Percentiles rank a stretch among this genome's conserved stretches.
Conservation (phyloP, 92 coral and sea anemone genomes). For the Zoanthus solanderi region DNA sequence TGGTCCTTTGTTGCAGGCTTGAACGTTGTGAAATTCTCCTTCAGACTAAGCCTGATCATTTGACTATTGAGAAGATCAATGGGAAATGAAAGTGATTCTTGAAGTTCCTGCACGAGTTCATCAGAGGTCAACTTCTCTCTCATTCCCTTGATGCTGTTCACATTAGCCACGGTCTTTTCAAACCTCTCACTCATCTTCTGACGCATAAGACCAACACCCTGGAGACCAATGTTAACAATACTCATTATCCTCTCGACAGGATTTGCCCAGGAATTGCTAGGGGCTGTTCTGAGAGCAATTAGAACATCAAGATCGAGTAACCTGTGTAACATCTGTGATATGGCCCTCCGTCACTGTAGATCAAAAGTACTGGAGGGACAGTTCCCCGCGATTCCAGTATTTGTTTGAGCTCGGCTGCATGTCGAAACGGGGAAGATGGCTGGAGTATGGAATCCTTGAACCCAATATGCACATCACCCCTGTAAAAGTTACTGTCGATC, state of each 20-base stretch:
- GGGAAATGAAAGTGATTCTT: background rate
- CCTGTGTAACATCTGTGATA: slow-evolving; percentile 28
- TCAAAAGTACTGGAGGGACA: slow-evolving; percentile 31
- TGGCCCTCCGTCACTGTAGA: slow-evolving; percentile 56
- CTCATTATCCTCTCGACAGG: slow-evolving; percentile 24
- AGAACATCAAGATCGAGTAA: slow-evolving; percentile 36
- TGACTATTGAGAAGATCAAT: background rate
- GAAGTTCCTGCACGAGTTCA: background rate
- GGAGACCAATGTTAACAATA: slow-evolving; percentile 22
- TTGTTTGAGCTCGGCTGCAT: background rate
- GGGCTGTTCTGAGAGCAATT: slow-evolving; percentile 31
- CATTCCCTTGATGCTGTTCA: background rate
- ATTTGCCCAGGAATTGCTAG: slow-evolving; percentile 39
- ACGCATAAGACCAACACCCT: slow-evolving; percentile 10
- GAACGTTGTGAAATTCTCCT: background rate
- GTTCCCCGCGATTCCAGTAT: background rate
- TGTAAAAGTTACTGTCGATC: slow-evolving; percentile 39
- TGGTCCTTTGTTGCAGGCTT: background rate
- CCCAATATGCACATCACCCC: slow-evolving; percentile 42
- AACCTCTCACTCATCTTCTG: too few species aligned
- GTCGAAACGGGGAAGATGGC: background rate
- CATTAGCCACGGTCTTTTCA: background rate
- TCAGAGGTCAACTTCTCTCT: background rate
- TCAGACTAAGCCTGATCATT: background rate
- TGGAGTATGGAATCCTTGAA: background rate